Evolutionary conservation across 2,113 vertebrate species (phyloP), one percentile per base, ranked within the genome.

Genomic region (Myiozetetes cayanensis): DNA sequence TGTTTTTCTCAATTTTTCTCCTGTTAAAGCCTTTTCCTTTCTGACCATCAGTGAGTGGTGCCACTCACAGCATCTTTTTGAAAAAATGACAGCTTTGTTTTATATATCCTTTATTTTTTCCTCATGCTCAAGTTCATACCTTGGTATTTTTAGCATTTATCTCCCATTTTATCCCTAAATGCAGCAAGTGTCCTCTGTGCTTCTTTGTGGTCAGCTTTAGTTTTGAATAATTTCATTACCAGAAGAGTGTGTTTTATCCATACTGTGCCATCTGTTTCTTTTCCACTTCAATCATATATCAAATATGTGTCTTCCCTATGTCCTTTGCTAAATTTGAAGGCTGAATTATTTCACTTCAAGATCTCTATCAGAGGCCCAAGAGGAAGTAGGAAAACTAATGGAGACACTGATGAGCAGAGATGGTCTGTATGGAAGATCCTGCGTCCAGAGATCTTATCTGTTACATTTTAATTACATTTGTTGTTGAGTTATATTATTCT

Each of bases 401-500:
- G 41, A 70, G 50, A 62, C 21, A 52, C 27, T 93, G 78, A 72
- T 87, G 62, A 73, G 74, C 61, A 87, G 77, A 93, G 55, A n/a
- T 75, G 10, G 6, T 55, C 41, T 70, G 20, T 22, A 3, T 75
- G 43, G 65, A 63, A 79, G n/a, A 49, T 37, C 27, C 41, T 59
- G 78, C 65, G 65, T 81, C 66, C 8, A 28, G 77, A 49, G 67
- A 94, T 52, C 43, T 63, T 65, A 73, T 53, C 82, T 83, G 67
- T 46, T 90, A 93, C 28, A 35, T 90, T 92, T 94, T 90, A 94
- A 94, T 93, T 90, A 83, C 46, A 88, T 76, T 62, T 88, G 28
- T 83, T 73, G 93, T 66, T 83, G 50, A 93, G 27, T 90, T 63
- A 58, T 74, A 39, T 76, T 94, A 80, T 80, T 77, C 43, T 66